Evolutionary conservation across 2,113 vertebrate genomes (phyloP).

Genomic region (Notiomystis cincta): DNA sequence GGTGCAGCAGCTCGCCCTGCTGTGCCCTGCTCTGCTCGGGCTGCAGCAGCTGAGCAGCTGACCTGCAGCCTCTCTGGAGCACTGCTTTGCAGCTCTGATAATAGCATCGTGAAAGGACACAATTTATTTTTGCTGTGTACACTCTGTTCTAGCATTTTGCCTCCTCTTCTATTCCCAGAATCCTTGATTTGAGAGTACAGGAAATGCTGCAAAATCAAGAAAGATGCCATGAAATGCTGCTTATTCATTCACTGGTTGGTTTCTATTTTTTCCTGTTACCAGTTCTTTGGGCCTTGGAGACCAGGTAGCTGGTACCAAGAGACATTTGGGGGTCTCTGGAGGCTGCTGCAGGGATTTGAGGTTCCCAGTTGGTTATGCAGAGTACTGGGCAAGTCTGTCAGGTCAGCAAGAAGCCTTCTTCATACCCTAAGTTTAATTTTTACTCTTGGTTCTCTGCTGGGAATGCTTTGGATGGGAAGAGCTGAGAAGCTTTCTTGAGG

Average conservation of each 20-base stretch:
- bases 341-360: neutral
- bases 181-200: neutral
- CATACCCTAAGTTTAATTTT: neutral
- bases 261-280: neutral
- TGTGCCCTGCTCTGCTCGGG: neutral
- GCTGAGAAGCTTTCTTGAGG: neutral
- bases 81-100: neutral
- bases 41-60: neutral
- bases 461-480: neutral
- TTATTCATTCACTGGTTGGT: neutral
- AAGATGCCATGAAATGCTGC: neutral
- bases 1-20: fast-evolving
- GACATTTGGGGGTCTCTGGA: neutral
- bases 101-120: neutral
- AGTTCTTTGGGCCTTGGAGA: neutral
- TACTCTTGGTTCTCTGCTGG: neutral
- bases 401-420: neutral
- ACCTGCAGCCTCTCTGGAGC: neutral
- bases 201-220: neutral
- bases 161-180: neutral
- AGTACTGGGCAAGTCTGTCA: neutral
- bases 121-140: neutral
- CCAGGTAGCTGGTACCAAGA: neutral
- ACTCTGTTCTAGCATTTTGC: neutral
- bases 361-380: neutral